Evolutionary conservation across 2,797 vertebrate species (phyloP).

Genomic region (Siniperca scherzeri): DNA sequence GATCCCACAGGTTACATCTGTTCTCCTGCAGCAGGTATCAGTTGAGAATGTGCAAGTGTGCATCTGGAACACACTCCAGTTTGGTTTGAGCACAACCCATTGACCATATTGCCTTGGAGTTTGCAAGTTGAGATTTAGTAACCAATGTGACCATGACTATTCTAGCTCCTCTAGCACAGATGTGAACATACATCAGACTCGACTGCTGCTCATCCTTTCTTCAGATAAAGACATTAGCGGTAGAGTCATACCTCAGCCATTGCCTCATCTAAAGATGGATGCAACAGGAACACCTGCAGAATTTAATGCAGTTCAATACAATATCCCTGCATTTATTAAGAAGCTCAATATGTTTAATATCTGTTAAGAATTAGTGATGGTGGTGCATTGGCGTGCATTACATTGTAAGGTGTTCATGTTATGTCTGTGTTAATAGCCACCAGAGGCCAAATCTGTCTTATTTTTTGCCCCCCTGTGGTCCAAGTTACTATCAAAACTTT

Average conservation of each 20-base stretch:
- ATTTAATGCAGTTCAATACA: slow-evolving; percentile 17
- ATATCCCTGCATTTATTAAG: neutral
- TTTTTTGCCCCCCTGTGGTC: neutral
- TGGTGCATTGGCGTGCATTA: slow-evolving; percentile 1
- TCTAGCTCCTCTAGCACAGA: slow-evolving; percentile 49
- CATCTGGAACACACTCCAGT: slow-evolving; percentile 25
- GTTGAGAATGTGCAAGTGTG: slow-evolving; percentile 9
- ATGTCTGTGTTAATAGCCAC: neutral
- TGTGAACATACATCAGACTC: slow-evolving; percentile 13
- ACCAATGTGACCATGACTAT: neutral
- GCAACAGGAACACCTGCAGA: slow-evolving; percentile 6
- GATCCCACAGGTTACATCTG: slow-evolving; percentile 48
- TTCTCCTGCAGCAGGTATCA: slow-evolving; percentile 45
- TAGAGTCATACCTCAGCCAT: slow-evolving; percentile 44
- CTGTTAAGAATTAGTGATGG: neutral
- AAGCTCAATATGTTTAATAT: neutral
- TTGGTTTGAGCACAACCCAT: slow-evolving; percentile 51
- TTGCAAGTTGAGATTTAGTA: slow-evolving; percentile 47
- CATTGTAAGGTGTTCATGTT: slow-evolving; percentile 15
- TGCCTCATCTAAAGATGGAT: slow-evolving; percentile 35
- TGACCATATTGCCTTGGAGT: slow-evolving; percentile 61
- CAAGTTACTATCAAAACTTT: slow-evolving; percentile 14
- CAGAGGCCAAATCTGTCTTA: neutral
- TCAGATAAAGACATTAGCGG: slow-evolving; percentile 2
- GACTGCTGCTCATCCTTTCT: slow-evolving; percentile 8